A percentile compares a stretch with the other conserved stretches of the same genome.
phyloP scores from a whole-genome alignment of 2,113 vertebrate genomes.

The Lampris incognitus region DNA sequence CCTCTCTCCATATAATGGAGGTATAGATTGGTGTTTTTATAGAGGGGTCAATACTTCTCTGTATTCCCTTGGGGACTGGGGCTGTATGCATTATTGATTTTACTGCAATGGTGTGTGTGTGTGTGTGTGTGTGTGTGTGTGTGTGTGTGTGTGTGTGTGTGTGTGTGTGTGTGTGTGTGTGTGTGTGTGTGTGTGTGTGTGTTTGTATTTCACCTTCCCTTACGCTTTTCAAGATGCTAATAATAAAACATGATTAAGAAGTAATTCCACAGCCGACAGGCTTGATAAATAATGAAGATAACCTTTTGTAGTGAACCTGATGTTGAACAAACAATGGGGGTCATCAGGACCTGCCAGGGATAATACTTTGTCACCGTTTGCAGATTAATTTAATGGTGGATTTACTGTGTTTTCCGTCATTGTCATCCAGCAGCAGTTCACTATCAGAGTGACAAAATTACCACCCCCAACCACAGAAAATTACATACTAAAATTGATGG shows the following conservation, averaged over 20 bases:
- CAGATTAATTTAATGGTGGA: conserved; percentile 1
- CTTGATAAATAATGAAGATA: conserved; percentile 42
- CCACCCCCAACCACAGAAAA: no score
- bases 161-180: conserved; percentile 29
- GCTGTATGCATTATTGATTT: conserved; percentile 75
- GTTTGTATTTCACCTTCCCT: conserved; percentile 58
- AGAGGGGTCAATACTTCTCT: conserved; percentile 72
- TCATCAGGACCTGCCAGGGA: neutral
- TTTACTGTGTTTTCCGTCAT: neutral
- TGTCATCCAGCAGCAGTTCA: conserved; percentile 13
- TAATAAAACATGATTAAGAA: conserved; percentile 72
- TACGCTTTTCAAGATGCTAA: conserved; percentile 62
- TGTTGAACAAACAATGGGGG: conserved; percentile 9
- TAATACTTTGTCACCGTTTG: neutral
- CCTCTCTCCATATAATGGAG: conserved; percentile 66
- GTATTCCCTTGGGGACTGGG: conserved; percentile 55
- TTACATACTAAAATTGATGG: neutral
- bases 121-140: conserved; percentile 25
- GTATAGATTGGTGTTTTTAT: conserved; percentile 79
- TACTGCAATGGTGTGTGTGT: conserved; percentile 24
- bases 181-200: conserved; percentile 25
- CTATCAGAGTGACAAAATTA: neutral
- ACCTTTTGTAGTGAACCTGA: conserved; percentile 27
- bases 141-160: conserved; percentile 23
- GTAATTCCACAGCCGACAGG: conserved; percentile 66